Percentiles rank a stretch among this genome's conserved stretches.
Conservation (phyloP, 2,797 vertebrate genomes). For the Limnodromus scolopaceus region DNA sequence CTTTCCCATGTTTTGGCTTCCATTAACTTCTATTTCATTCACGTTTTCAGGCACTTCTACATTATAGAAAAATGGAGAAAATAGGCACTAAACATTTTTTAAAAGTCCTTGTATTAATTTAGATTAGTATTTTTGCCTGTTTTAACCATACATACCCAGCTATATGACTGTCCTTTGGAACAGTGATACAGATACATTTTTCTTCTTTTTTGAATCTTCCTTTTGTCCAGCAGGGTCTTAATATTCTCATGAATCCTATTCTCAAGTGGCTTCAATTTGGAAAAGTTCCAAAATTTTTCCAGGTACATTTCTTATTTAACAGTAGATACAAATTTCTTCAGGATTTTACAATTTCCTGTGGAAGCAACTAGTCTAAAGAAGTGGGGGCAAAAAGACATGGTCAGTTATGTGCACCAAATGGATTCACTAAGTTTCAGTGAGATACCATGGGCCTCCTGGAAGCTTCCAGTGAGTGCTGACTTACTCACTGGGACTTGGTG, state of each 20-base stretch:
- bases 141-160: neutral
- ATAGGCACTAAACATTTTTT: neutral
- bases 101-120: neutral
- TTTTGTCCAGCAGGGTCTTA: neutral
- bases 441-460: neutral
- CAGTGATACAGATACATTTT: neutral
- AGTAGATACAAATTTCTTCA: neutral
- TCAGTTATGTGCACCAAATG: neutral
- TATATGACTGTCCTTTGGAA: neutral
- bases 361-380: neutral
- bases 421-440: neutral
- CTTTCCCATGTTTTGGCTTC: neutral
- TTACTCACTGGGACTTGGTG: neutral
- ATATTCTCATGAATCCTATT: neutral
- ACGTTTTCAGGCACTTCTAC: neutral
- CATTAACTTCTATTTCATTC: neutral
- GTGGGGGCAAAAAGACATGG: neutral
- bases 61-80: neutral
- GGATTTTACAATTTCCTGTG: neutral
- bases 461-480: neutral
- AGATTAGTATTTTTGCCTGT: neutral
- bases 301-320: neutral
- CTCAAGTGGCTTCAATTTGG: neutral
- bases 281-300: neutral
- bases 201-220: neutral